phyloP scores from a whole-genome alignment of 1,140 invertebrate genomes.

The Bilobella aurantiaca region DNA sequence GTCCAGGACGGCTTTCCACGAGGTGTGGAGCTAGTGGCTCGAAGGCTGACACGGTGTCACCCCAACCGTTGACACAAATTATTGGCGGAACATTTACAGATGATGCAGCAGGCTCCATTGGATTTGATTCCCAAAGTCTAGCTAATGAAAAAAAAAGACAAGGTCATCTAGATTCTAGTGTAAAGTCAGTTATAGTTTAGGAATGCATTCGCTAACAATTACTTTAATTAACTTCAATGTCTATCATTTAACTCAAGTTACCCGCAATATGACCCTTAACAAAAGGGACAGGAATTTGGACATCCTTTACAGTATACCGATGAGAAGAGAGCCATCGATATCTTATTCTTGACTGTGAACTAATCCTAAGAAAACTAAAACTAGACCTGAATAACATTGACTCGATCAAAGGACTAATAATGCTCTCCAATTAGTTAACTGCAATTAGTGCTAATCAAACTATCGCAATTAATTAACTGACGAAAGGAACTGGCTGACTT shows the following conservation, averaged over 20 bases:
- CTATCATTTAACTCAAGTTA: not conserved
- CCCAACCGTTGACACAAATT: constrained; percentile 31
- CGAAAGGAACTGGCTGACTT: too few species aligned
- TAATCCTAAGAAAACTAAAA: too few species aligned
- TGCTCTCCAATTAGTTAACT: too few species aligned
- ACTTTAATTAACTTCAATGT: too few species aligned
- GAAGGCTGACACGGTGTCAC: constrained; percentile 41
- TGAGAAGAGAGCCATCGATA: too few species aligned
- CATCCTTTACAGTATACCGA: not conserved
- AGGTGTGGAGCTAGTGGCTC: constrained; percentile 37
- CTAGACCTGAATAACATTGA: too few species aligned
- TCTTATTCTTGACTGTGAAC: too few species aligned
- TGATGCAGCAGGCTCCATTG: too few species aligned
- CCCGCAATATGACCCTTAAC: constrained; percentile 3
- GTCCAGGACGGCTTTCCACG: not conserved
- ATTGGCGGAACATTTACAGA: constrained; percentile 15
- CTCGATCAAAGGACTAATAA: too few species aligned
- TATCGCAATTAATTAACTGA: too few species aligned
- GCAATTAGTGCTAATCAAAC: too few species aligned
- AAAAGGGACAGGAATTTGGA: not conserved
- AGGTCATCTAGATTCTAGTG: not conserved
- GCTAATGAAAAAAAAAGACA: not conserved
- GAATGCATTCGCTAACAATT: not conserved
- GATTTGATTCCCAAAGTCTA: not conserved
- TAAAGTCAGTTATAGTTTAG: not conserved